Percentiles rank a stretch among this genome's conserved stretches.
Conservation (phyloP, 2,888 invertebrate species). For the Arenicola marina region DNA sequence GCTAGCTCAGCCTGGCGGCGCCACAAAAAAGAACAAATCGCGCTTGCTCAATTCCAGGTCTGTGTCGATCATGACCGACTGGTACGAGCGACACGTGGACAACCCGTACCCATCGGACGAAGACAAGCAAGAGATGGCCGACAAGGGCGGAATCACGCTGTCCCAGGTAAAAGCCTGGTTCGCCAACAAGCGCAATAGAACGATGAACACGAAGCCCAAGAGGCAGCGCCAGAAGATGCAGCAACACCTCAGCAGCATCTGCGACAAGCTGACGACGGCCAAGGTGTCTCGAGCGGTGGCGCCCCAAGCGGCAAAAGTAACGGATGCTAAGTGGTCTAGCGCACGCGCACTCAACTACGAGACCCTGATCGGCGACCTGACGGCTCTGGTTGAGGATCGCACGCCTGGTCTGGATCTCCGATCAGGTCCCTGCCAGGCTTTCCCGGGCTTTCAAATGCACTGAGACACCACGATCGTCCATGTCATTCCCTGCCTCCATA, state of each 20-base stretch:
- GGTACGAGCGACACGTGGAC: slow-evolving; percentile 43
- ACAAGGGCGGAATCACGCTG: slow-evolving; percentile 41
- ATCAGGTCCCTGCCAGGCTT: no score
- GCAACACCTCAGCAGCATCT: slow-evolving; percentile 13
- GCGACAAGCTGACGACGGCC: slow-evolving; percentile 8
- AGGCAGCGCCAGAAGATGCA: slow-evolving; percentile 22
- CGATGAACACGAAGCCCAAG: slow-evolving; percentile 45
- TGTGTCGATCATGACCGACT: slow-evolving; percentile 44
- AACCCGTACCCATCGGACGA: slow-evolving; percentile 52
- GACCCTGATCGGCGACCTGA: not conserved
- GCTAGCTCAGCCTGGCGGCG: slow-evolving; percentile 14
- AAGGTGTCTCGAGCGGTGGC: no score
- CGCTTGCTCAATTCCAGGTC: slow-evolving; percentile 43
- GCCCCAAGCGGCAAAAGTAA: no score
- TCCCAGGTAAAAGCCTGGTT: slow-evolving; percentile 52
- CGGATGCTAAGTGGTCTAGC: no score
- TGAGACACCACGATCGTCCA: no score
- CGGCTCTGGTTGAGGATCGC: not conserved
- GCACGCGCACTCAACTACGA: not conserved
- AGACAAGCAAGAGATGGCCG: slow-evolving; percentile 46
- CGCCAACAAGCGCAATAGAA: slow-evolving; percentile 52
- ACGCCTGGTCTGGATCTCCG: no score
- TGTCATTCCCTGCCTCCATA: no score
- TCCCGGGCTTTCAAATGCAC: no score
- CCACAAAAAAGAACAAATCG: slow-evolving; percentile 33